Conservation (phyloP, 53 echinoderm and acorn worm species). For the Echinarachnius parma region DNA sequence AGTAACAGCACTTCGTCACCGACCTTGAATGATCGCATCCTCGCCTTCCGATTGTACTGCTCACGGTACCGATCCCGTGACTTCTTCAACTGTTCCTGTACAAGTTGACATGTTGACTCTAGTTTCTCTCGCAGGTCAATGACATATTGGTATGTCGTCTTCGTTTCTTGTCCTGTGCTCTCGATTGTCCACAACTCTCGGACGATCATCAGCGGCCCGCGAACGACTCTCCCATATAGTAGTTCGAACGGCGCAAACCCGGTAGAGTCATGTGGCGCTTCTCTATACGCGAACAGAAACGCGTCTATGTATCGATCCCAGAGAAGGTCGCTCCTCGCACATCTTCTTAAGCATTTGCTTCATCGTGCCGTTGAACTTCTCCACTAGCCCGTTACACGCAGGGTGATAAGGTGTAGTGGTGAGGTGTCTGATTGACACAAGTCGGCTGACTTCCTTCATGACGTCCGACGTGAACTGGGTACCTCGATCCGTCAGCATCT, state of each 20-base stretch:
- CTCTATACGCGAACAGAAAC: conserved; percentile 43
- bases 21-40: conserved; percentile 42
- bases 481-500: conserved; percentile 56
- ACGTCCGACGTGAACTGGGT: conserved; percentile 47
- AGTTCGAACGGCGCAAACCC: conserved; percentile 58
- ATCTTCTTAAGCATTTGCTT: conserved; percentile 56
- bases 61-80: conserved; percentile 20
- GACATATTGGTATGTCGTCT: conserved; percentile 42
- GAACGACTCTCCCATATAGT: conserved; percentile 38
- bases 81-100: conserved; percentile 8
- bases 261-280: conserved; percentile 38
- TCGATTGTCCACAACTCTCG: conserved; percentile 51
- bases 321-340: conserved; percentile 50
- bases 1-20: conserved; percentile 55
- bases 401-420: conserved; percentile 52
- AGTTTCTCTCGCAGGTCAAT: conserved; percentile 36
- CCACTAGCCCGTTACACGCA: conserved; percentile 45
- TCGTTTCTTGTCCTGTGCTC: conserved; percentile 26
- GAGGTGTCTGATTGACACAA: conserved; percentile 34
- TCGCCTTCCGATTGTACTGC: conserved; percentile 46
- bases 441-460: conserved; percentile 55
- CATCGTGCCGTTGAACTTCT: conserved; percentile 48
- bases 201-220: conserved; percentile 52
- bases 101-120: conserved; percentile 40
- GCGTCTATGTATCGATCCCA: conserved; percentile 52